Percentiles rank a stretch among this genome's conserved stretches.
Conservation (phyloP, 2,888 invertebrate genomes). For the Dexiosoma caninum region DNA sequence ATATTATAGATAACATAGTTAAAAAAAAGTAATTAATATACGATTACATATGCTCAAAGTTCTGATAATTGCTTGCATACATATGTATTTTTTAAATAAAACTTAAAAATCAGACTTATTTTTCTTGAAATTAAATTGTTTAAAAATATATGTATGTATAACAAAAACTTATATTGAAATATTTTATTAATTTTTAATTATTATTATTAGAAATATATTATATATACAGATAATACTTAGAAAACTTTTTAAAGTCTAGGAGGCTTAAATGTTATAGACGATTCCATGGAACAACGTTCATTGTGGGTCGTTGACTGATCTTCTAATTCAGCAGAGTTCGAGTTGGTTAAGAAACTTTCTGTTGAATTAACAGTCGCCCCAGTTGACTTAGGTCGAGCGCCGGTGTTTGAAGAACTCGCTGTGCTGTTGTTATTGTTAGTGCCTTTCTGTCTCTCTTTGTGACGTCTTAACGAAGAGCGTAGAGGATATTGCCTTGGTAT, state of each 20-base stretch:
- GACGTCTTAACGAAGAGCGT: conserved; percentile 80
- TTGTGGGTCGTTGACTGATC: conserved; percentile 34
- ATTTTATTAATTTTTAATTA: background rate
- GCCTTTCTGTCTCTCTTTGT: conserved; percentile 80
- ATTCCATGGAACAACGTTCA: conserved; percentile 60
- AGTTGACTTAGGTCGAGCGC: conserved; percentile 23
- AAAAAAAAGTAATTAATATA: no score
- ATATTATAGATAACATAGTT: no score
- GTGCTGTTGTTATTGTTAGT: conserved; percentile 67
- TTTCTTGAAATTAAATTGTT: conserved; percentile 8
- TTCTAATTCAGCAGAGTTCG: no score
- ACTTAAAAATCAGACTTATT: conserved; percentile 62
- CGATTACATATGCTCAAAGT: no score
- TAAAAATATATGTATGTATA: no score
- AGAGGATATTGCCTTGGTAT: conserved; percentile 78
- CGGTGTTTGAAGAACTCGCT: conserved; percentile 51
- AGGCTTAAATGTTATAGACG: conserved; percentile 63
- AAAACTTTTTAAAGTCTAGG: conserved; percentile 63
- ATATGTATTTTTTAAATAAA: conserved; percentile 37
- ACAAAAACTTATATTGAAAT: background rate
- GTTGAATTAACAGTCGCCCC: background rate
- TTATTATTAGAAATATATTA: no score
- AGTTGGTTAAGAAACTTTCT: conserved; percentile 49
- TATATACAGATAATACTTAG: conserved; percentile 45
- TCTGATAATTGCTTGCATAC: background rate